Evolutionary conservation across 35 echinoderm and acorn worm genomes (phyloP), one percentile per base, ranked within the genome.

Genomic region (Apostichopus parvimensis): DNA sequence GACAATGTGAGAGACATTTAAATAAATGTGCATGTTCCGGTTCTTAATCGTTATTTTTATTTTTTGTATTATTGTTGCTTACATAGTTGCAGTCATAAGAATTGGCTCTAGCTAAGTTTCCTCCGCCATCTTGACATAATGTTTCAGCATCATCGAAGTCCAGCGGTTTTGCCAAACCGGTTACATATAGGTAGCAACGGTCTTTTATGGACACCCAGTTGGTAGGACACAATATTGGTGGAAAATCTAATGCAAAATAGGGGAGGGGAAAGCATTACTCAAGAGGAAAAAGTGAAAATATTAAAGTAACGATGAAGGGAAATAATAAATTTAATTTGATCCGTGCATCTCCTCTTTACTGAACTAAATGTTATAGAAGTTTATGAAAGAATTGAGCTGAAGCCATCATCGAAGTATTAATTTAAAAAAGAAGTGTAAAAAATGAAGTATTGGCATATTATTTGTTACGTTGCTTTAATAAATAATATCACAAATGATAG

Each of bases 41-140:
- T 45, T 45, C 34, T 45, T 45, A 45, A 45, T 45, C 34, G 12
- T 61, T 12, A 61, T 1, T 61, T 9, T 11, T 78, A 78, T 17
- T 45, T 22, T 78, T 24, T 78, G 77, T 12, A 9, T 78, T 78
- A 12, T 78, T 24, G 20, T 78, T 6, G 72, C 86, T 88, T 53
- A 88, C 86, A 73, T 11, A 88, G 34, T 88, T 88, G 45, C 86
- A 88, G 62, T 88, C 86, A 52, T 88, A 88, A 52, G n/a, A 73
- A 28, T 88, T 88, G 8, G 28, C 86, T 53, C 86, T 68, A 10
- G 86, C 86, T 54, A 88, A 73, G 62, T 34, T 88, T 12, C 86
- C 86, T 9, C 86, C n/a, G 15, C 26, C 21, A 25, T 0, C 62
- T 15, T 23, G 17, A 88, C 86, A 88, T 9, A 72, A 24, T 13